A percentile compares a stretch with the other conserved stretches of the same genome.
Conservation (phyloP, 2,113 vertebrate species). For the Cheilinus undulatus region DNA sequence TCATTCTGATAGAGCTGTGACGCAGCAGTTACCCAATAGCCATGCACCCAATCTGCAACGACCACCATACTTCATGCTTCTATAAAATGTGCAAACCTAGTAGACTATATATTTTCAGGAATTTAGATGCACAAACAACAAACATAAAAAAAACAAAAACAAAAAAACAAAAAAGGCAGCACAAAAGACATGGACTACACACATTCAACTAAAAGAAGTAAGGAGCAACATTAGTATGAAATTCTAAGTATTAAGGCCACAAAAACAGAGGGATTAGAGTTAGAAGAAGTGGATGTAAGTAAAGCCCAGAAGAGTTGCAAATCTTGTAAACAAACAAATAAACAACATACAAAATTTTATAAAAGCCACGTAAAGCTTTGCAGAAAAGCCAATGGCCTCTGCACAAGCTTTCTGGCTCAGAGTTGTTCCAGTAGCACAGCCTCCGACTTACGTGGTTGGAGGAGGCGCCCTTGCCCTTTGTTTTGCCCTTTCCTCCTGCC, state of each 20-base stretch:
- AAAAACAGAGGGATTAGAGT: constrained; percentile 5
- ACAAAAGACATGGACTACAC: not conserved
- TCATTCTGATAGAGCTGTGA: too few species aligned
- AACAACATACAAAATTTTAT: not conserved
- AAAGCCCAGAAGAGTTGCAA: constrained; percentile 20
- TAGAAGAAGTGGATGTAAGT: not conserved
- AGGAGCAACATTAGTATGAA: not conserved
- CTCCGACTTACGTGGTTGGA: constrained; percentile 91
- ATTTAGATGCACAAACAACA: too few species aligned
- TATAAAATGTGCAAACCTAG: not conserved
- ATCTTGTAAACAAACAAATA: not conserved
- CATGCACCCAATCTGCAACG: too few species aligned
- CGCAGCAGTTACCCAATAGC: too few species aligned
- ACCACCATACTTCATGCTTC: not conserved
- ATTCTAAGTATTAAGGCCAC: not conserved
- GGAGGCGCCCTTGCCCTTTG: constrained; percentile 86
- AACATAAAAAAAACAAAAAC: not conserved
- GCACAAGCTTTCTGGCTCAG: constrained; percentile 47
- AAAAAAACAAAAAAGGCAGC: not conserved
- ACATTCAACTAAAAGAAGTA: not conserved
- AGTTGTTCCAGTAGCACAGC: constrained; percentile 78
- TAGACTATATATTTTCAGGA: too few species aligned
- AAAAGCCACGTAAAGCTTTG: constrained; percentile 32
- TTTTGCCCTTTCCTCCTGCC: constrained; percentile 80
- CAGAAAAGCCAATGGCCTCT: constrained; percentile 32